These are phyloP conservation scores for Bettongia penicillata DNA, from an alignment of 2,113 vertebrate genomes.

Conservation along the genomic window DNA sequence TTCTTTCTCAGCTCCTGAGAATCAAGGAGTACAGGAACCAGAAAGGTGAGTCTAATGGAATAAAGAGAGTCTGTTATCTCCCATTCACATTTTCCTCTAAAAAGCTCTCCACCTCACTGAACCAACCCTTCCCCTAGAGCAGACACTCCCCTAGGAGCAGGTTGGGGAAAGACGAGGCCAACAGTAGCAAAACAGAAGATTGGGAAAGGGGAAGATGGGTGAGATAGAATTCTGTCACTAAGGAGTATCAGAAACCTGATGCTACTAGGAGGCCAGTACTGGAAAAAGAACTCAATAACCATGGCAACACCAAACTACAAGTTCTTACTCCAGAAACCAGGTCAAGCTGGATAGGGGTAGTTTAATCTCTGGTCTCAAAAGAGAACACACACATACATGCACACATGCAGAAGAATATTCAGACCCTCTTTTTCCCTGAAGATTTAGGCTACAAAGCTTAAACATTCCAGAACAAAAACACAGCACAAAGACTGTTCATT, in stretches of 20 bases:
- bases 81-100: background rate
- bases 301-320: slow-evolving; percentile 44
- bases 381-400: background rate
- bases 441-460: background rate
- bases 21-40: background rate
- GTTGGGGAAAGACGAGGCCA: background rate
- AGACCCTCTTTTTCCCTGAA: background rate
- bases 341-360: background rate
- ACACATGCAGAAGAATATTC: background rate
- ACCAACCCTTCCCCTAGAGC: background rate
- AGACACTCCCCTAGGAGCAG: background rate
- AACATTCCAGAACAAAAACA: background rate
- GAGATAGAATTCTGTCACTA: background rate
- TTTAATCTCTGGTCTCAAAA: background rate
- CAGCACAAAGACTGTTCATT: background rate
- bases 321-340: background rate
- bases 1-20: background rate
- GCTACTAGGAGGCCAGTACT: background rate
- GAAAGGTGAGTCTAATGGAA: background rate
- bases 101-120: background rate
- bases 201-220: background rate
- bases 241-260: slow-evolving; percentile 27
- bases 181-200: background rate
- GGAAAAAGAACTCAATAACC: slow-evolving; percentile 34
- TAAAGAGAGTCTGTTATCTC: background rate